These are phyloP conservation scores for Onychomys arenicola DNA, from an alignment of 2,797 vertebrate genomes.

Conservation along the genomic window DNA sequence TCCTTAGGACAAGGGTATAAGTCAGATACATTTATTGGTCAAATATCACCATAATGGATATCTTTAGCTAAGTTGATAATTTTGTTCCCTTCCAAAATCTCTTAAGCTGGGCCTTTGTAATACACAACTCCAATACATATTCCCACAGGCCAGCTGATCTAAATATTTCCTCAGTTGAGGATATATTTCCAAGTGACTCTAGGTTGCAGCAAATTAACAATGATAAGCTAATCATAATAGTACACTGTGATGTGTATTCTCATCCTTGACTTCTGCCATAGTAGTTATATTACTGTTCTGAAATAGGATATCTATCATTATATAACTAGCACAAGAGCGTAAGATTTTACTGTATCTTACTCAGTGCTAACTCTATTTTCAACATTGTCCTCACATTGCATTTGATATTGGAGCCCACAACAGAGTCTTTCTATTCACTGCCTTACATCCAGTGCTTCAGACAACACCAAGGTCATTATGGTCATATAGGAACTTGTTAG, in stretches of 20 bases:
- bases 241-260: background rate
- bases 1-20: too few species aligned
- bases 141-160: too few species aligned
- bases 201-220: background rate
- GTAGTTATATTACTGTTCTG: background rate
- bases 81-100: background rate
- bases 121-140: background rate
- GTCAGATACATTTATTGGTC: too few species aligned
- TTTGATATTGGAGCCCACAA: background rate
- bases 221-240: background rate
- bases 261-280: background rate
- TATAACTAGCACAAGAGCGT: background rate
- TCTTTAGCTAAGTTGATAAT: background rate
- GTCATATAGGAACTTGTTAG: background rate
- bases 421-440: background rate
- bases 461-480: background rate
- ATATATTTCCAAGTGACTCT: background rate
- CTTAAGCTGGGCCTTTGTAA: too few species aligned
- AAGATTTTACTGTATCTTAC: background rate
- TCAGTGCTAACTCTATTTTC: background rate
- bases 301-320: background rate
- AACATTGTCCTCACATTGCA: background rate
- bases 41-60: too few species aligned
- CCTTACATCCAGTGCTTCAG: background rate
- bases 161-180: background rate